Conservation (phyloP, 2,888 invertebrate genomes). For the Philopedon plagiatum region DNA sequence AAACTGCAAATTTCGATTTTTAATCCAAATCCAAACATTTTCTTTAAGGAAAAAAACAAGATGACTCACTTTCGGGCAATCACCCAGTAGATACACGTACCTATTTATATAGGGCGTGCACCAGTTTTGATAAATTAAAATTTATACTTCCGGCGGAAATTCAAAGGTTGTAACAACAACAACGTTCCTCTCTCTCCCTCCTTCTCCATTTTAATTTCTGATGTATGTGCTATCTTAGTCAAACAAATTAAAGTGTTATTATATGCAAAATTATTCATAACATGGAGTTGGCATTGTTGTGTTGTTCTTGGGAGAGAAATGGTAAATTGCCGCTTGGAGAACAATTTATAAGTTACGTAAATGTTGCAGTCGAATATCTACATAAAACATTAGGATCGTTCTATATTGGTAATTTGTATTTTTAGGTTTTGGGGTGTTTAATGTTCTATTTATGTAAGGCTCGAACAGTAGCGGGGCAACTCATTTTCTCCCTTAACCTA, state of each 20-base stretch:
- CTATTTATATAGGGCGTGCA: neutral
- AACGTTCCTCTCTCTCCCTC: neutral
- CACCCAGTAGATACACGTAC: too few relatives aligned
- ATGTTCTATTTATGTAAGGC: neutral
- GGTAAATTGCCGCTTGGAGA: conserved; percentile 44
- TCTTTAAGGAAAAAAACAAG: too few relatives aligned
- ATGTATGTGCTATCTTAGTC: conserved; percentile 39
- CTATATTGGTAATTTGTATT: conserved; percentile 22
- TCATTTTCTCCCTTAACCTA: too few relatives aligned
- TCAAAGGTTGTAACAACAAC: conserved; percentile 14
- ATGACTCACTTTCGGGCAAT: too few relatives aligned
- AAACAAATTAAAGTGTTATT: conserved; percentile 49
- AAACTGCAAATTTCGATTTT: too few relatives aligned
- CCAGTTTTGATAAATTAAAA: neutral
- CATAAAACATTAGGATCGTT: conserved; percentile 22
- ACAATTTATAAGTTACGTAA: conserved; percentile 46
- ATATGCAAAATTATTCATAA: conserved; percentile 51
- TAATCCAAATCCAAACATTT: too few relatives aligned
- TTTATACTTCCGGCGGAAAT: neutral
- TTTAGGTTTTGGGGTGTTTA: neutral
- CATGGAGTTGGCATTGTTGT: conserved; percentile 42
- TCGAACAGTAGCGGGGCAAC: neutral
- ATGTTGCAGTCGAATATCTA: conserved; percentile 22
- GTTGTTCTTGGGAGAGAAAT: conserved; percentile 43
- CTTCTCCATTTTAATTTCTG: conserved; percentile 31